A percentile compares a stretch with the other conserved stretches of the same genome.
Evolutionary conservation across 1,140 invertebrate species (phyloP).

Genomic region (Drosophila mauritiana): DNA sequence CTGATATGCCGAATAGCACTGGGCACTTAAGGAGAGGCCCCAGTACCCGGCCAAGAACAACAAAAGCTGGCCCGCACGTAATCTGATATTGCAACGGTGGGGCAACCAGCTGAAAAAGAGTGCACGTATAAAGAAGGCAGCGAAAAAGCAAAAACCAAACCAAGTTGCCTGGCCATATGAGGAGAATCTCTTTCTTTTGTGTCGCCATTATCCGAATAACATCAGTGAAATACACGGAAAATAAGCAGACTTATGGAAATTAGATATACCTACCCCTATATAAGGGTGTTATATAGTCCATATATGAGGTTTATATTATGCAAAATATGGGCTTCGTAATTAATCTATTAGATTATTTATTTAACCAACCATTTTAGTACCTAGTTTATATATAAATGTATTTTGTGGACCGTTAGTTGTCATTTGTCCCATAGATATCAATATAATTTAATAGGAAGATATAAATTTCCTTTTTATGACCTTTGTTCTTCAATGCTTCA

Average conservation of each 20-base stretch:
- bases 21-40: slow-evolving; percentile 33
- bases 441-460: not conserved
- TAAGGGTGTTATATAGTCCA: too few relatives aligned
- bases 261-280: not conserved
- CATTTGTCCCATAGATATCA: too few relatives aligned
- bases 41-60: slow-evolving; percentile 20
- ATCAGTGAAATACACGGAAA: slow-evolving; percentile 30
- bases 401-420: too few relatives aligned
- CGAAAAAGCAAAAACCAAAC: slow-evolving; percentile 42
- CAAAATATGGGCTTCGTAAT: not conserved
- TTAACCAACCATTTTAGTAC: too few relatives aligned
- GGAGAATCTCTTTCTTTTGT: slow-evolving; percentile 46
- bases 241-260: slow-evolving; percentile 11
- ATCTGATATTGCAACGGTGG: slow-evolving; percentile 72
- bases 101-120: slow-evolving; percentile 44
- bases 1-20: slow-evolving; percentile 52
- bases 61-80: slow-evolving; percentile 67
- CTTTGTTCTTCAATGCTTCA: not conserved
- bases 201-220: slow-evolving; percentile 48
- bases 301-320: not conserved
- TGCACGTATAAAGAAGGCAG: slow-evolving; percentile 36
- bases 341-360: too few relatives aligned
- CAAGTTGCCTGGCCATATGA: slow-evolving; percentile 58
- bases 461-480: not conserved
- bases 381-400: too few relatives aligned